Base-by-base conservation (phyloP, 2,113 vertebrate species). In the Calidris pugnax region DNA sequence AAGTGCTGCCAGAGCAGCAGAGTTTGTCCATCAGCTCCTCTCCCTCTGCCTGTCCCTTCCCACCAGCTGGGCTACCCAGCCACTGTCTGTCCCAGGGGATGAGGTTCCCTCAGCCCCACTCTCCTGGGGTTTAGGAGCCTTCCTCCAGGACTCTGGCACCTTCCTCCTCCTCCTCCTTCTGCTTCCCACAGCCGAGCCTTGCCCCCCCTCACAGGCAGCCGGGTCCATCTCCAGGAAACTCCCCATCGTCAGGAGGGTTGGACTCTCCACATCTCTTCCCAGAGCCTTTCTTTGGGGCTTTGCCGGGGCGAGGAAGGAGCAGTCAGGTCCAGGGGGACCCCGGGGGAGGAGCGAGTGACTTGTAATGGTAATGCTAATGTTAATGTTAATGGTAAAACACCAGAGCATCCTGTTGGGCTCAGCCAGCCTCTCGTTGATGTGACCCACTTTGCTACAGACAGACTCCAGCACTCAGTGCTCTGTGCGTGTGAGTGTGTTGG, bases 151-250 rank as follows among this genome's bases (percentile, higher is more conserved):
- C 23, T 26, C 23, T 12, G 22, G 11, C 13, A 32, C 48, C 33
- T 43, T 26, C 19, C 14, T 48, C 53, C 47, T 66, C 53, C 47
- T 66, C 35, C 57, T 76, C 22, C 59, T 76, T 7, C 0, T 43
- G 19, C 12, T 9, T 35, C 39, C 76, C 43, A 7, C 71, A 59
- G 30, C 1, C 1, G 45, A 89, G 20, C 39, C 39, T 27, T 1
- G 0, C 56, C 30, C 37, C 27, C 4, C 39, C 41, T 55, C 2
- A 0, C 32, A 6, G 45, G 64, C 47, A 67, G 55, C 35, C 20
- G 27, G 47, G 11, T 86, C 59, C 17, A 14, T 48, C 60, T 53
- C 72, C 59, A 20, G 32, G 27, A 53, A 35, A 74, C 22, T 37
- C 21, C 13, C 18, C 19, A 14, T 27, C 53, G 39, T 59, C 68